Base-by-base conservation (phyloP, 1,140 invertebrate species). In the Ectropis grisescens region DNA sequence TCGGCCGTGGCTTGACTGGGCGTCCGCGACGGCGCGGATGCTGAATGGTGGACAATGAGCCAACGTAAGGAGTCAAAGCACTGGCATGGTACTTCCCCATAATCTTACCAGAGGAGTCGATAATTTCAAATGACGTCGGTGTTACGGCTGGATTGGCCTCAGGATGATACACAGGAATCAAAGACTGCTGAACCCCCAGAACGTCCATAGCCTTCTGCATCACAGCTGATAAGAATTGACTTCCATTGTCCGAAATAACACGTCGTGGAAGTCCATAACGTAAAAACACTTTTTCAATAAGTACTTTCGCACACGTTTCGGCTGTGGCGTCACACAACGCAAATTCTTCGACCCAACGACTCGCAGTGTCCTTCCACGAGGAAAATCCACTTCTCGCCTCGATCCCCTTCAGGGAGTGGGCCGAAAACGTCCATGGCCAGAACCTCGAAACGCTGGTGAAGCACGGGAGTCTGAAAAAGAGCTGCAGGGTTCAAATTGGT, bases 371-470 rank as follows among this genome's bases (percentile, higher is more conserved):
- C n/a, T 19, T 19, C 16, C 8, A 19, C 3, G 16, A 19, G 3
- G 3, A 19, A 8, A 4, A 29, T 40, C 37, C 45, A 43, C 24
- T 38, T 47, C 14, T 60, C 44, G 2, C 43, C 36, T 0, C 32
- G 9, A 29, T 29, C 7, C 13, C 39, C 47, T 25, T 47, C 29
- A 0, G 61, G 54, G 1, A 69, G 25, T 7, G 55, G 53, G 0
- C 57, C 59, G 33, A 62, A 54, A 2, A 64, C 33, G 11, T 62
- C 65, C 0, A 64, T 31, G 5, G 59, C 43, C 0, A 61, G 5
- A 0, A 58, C 44, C 29, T 58, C 52, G 11, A 58, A 62, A 5
- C 33, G 23, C 0, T 16, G 33, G 1, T 40, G 29, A 0, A 22
- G 33, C 0, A 47, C 35, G n/a, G 41, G 44, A 2, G 42, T 51